Evolutionary conservation across 2,113 vertebrate genomes (phyloP).

Genomic region (Malurus elegans): DNA sequence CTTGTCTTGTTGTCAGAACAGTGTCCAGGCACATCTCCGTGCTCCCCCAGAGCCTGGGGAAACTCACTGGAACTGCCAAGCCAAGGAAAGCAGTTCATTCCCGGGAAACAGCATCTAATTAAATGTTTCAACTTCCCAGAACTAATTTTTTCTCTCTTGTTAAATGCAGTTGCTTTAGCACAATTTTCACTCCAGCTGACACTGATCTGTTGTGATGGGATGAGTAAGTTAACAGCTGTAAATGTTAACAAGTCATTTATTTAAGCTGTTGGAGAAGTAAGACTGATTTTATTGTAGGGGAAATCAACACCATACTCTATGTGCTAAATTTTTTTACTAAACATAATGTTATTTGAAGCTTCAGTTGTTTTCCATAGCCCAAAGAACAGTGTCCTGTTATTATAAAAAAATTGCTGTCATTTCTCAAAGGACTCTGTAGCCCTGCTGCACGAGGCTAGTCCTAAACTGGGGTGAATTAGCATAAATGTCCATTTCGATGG

Average conservation of each 20-base stretch:
- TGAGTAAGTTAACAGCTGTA: slow-evolving; percentile 59
- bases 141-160: slow-evolving; percentile 58
- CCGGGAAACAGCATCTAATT: not conserved
- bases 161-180: slow-evolving; percentile 48
- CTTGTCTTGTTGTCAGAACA: not conserved
- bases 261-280: not conserved
- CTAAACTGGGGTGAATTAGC: not conserved
- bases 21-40: not conserved
- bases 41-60: not conserved
- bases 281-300: not conserved
- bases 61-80: fast-evolving
- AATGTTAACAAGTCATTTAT: slow-evolving; percentile 69
- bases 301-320: not conserved
- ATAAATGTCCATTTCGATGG: not conserved
- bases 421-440: not conserved
- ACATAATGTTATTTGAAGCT: not conserved
- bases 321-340: slow-evolving; percentile 8
- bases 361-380: not conserved
- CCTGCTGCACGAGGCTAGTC: not conserved
- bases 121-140: slow-evolving; percentile 18
- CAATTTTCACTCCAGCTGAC: slow-evolving; percentile 62
- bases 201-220: slow-evolving; percentile 50
- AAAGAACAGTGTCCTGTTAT: not conserved
- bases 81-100: not conserved
- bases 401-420: not conserved